Conservation (phyloP, 2,113 vertebrate species). For the Pithys albifrons region DNA sequence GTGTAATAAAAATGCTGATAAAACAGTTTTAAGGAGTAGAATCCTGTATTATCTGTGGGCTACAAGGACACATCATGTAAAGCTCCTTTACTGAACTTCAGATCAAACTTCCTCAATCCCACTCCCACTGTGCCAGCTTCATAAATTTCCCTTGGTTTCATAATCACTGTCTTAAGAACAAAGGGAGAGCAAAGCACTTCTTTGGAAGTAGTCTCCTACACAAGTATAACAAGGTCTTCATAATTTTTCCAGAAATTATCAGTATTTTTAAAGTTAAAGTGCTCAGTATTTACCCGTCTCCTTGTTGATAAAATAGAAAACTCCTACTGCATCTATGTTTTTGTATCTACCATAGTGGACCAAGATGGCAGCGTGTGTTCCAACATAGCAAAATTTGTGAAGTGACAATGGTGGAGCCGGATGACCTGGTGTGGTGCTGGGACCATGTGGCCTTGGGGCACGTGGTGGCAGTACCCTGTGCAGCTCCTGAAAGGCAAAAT, state of each 20-base stretch:
- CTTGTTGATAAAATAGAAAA: not conserved
- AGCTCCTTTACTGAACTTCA: not conserved
- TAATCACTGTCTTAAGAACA: not conserved
- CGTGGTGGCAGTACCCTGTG: too few species aligned
- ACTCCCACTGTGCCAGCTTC: not conserved
- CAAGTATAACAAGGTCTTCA: not conserved
- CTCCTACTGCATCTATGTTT: not conserved
- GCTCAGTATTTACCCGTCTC: not conserved
- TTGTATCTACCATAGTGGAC: not conserved
- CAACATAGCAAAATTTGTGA: too few species aligned
- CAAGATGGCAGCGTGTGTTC: too few species aligned
- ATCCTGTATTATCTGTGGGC: accelerated
- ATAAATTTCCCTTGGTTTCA: not conserved
- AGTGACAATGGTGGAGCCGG: too few species aligned
- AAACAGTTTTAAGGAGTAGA: not conserved
- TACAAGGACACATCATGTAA: not conserved
- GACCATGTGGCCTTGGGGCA: too few species aligned
- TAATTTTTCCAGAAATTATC: not conserved
- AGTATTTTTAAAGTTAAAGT: not conserved
- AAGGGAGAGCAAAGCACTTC: not conserved
- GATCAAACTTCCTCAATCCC: not conserved
- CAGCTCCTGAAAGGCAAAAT: too few species aligned
- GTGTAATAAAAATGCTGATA: not conserved
- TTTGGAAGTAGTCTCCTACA: not conserved
- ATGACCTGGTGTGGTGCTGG: too few species aligned